Base-by-base conservation (phyloP, 2,888 invertebrate species). In the Germaria angustata region DNA sequence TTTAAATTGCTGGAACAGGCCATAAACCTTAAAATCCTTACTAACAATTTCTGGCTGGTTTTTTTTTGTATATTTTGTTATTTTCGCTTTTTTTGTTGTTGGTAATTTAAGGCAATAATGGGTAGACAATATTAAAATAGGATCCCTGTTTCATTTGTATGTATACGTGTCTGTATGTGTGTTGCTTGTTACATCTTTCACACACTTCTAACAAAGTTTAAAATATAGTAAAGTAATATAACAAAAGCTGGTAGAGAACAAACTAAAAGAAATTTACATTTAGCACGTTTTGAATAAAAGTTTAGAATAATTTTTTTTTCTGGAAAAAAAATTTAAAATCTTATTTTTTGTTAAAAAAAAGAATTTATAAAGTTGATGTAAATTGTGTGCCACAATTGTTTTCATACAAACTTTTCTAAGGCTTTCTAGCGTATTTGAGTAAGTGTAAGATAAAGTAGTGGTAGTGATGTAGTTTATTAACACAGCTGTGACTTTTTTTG, bases 1-100 rank as follows among this genome's bases (percentile, higher is more conserved):
- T 89, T 90, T 90, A 89, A 89, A 87, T 85, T 86, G 84, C 86
- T 82, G 71, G 81, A 82, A 77, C 73, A 81, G 68, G 81, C 76
- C 69, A 77, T 77, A 80, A 83, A 78, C 78, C 75, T 84, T 84
- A 85, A 84, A 86, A 82, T 82, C 82, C 65, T 71, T 71, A 61
- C 75, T 53, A 69, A 79, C 51, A 61, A 51, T 75, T 71, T 34
- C 53, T 81, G 39, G 72, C 36, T 39, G 39, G 34, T 22, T 65
- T n/a, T 39, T 55, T 55, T 46, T 65, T 66, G 4, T 28, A 32
- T 44, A 32, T 63, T 24, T 17, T 46, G 15, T 51, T 51, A 51
- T 66, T 66, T 51, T 46, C 34, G 4, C 72, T 61, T 79, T 51
- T 65, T 39, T 71, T 72, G 22, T 83, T 34, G 28, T 75, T 66